These are phyloP conservation scores for Poeciliopsis prolifica DNA, from an alignment of 2,113 vertebrate species.

Conservation along the genomic window DNA sequence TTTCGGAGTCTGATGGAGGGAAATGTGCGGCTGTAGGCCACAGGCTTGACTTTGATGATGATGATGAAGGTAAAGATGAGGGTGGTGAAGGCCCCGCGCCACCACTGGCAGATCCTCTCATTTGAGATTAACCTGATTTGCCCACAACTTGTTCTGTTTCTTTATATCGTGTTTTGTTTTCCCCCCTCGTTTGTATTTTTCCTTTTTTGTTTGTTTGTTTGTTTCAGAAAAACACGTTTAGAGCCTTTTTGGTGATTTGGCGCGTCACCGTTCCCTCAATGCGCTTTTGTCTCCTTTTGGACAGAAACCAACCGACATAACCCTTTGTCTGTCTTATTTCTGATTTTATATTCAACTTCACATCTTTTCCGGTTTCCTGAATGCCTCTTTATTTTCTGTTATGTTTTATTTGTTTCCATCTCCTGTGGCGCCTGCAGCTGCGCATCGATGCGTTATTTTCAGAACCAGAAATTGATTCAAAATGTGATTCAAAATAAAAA, in stretches of 20 bases:
- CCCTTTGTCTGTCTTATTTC: rapidly evolving
- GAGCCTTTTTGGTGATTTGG: background rate
- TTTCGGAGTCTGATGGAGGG: background rate
- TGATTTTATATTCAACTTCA: background rate
- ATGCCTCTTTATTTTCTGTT: background rate
- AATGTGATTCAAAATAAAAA: background rate
- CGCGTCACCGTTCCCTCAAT: background rate
- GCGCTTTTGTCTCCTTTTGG: background rate
- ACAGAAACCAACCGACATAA: background rate
- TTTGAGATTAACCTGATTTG: background rate
- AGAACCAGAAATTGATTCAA: no score
- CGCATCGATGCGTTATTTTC: slow-evolving; percentile 6
- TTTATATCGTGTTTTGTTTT: background rate
- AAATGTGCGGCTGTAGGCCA: slow-evolving; percentile 35
- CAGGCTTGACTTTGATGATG: slow-evolving; percentile 49
- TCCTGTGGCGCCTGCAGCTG: background rate
- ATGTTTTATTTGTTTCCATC: background rate
- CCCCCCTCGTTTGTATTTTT: background rate
- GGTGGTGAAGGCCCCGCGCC: slow-evolving; percentile 31
- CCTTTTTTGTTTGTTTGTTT: slow-evolving; percentile 1
- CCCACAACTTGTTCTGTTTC: rapidly evolving
- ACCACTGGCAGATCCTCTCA: background rate
- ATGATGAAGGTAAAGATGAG: slow-evolving; percentile 30
- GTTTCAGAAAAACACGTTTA: background rate
- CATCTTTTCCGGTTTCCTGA: background rate